phyloP scores from a whole-genome alignment of 2,113 vertebrate species.

The Lonchura striata region DNA sequence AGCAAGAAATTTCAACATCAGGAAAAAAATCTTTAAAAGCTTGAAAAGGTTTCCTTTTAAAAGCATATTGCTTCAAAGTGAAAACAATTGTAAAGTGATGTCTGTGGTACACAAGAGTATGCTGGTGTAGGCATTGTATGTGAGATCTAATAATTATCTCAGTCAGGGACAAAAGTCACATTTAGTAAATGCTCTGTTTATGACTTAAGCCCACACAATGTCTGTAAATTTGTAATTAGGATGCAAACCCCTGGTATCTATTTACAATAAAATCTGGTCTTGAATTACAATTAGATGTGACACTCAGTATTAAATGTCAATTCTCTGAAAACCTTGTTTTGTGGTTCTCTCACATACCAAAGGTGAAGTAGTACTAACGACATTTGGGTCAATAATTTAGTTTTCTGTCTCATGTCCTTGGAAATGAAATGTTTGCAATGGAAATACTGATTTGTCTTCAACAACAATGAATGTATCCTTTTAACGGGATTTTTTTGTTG shows the following conservation, averaged over 20 bases:
- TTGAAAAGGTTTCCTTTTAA: background rate
- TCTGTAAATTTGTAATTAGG: conserved; percentile 59
- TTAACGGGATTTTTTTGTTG: conserved; percentile 12
- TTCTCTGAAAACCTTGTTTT: conserved; percentile 46
- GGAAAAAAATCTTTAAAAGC: background rate
- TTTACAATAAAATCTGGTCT: conserved; percentile 40
- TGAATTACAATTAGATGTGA: conserved; percentile 45
- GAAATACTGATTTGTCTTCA: conserved; percentile 19
- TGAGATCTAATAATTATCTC: background rate
- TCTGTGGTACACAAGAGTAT: background rate
- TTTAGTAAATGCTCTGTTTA: conserved; percentile 55
- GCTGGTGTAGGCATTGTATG: background rate
- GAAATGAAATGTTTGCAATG: background rate
- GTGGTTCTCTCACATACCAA: conserved; percentile 17
- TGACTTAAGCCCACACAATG: conserved; percentile 34
- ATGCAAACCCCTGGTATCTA: conserved; percentile 43
- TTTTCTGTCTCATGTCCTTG: conserved; percentile 37
- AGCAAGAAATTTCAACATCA: background rate
- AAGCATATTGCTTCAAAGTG: background rate
- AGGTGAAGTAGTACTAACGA: conserved; percentile 35
- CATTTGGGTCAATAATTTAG: conserved; percentile 25
- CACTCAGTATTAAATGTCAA: conserved; percentile 18
- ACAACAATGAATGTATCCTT: background rate
- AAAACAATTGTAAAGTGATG: background rate
- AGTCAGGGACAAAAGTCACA: conserved; percentile 46